These are phyloP conservation scores for Heliconius erato DNA, from an alignment of 2,888 invertebrate species.

Conservation along the genomic window DNA sequence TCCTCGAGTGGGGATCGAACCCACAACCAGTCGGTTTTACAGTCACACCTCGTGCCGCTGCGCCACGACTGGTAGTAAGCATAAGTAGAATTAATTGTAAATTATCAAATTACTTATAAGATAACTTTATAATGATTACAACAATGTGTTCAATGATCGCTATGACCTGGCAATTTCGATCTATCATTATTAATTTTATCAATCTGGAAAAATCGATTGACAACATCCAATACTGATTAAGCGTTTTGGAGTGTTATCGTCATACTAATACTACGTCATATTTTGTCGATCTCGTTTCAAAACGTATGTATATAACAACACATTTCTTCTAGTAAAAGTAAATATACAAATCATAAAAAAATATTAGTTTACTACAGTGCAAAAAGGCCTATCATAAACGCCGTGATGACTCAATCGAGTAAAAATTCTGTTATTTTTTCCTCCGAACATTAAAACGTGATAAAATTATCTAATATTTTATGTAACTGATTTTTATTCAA, in stretches of 20 bases:
- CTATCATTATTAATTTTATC: not conserved
- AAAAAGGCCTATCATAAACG: no score
- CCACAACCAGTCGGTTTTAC: no score
- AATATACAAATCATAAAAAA: not conserved
- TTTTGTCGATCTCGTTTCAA: not conserved
- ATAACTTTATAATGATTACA: not conserved
- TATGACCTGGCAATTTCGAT: not conserved
- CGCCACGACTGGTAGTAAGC: no score
- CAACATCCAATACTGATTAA: not conserved
- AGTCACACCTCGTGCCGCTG: no score
- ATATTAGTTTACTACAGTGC: no score
- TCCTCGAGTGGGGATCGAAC: no score
- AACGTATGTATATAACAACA: not conserved
- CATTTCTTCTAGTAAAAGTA: not conserved
- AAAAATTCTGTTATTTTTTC: no score
- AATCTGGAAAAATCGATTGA: conserved; percentile 1
- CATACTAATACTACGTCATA: not conserved
- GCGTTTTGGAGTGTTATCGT: not conserved
- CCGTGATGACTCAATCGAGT: no score
- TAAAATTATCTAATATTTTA: no score
- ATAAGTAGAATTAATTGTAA: no score
- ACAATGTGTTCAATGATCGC: conserved; percentile 21
- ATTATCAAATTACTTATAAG: not conserved
- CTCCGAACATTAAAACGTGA: no score
- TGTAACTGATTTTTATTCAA: no score